Base-by-base conservation (phyloP, 1,140 invertebrate genomes). In the Saxidomus purpurata region DNA sequence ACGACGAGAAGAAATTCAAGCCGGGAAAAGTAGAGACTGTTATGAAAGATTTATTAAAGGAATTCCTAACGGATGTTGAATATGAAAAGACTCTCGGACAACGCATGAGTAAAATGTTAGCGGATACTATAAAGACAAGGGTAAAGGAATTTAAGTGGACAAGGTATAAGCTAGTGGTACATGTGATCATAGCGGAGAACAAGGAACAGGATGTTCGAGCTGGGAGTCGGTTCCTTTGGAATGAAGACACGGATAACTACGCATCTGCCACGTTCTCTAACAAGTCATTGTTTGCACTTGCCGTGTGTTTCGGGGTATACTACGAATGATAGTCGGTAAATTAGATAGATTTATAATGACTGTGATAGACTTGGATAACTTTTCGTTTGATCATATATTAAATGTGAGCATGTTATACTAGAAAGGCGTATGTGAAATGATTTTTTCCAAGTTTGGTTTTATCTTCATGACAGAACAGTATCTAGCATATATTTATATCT, bases 151-250 rank as follows among this genome's bases (percentile, higher is more conserved):
- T 92, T 31, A 81, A 79, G 31, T 89, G 74, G 49, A 55, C 71
- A 34, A 34, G 93, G 22, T 94, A 93, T 55, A 93, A 93, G 59
- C n/a, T 92, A 13, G 89, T 94, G 17, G 83, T 90, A 38, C 86
- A 90, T 25, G 90, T 92, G 22, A 80, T 90, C 6, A 92, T 94
- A 36, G 92, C 90, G 25, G 90, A 93, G 69, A 90, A 90, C 28
- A 85, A 43, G 28, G 79, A 87, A n/a, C 93, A 94, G 38, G 93
- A 89, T 59, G 38, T 93, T 15, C 47, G 47, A 11, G 86, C 90
- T n/a, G 89, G 84, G 34, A 93, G 92, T 87, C 74, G 93, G 34
- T 94, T 92, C 74, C 59, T 93, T 11, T 94, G 93, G 93, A 74
- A 92, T 43, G 89, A 87, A 17, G 84, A 89, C 49, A 84, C 84